phyloP scores from a whole-genome alignment of 1,140 invertebrate species.

The Drosophila hydei region DNA sequence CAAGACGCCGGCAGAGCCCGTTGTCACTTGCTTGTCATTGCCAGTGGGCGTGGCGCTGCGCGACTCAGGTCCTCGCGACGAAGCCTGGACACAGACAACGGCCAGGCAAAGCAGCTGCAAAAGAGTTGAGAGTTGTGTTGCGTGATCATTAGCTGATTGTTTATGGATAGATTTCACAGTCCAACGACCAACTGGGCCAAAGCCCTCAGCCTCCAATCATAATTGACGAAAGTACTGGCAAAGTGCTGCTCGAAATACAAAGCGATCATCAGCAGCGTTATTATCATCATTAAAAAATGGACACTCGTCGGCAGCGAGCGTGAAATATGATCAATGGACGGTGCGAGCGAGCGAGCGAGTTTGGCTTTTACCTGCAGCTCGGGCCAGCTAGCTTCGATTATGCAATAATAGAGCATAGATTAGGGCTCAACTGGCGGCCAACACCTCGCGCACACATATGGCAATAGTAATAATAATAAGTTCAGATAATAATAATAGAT shows the following conservation, averaged over 20 bases:
- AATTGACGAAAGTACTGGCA: constrained; percentile 65
- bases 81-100: constrained; percentile 38
- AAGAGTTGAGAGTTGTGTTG: constrained; percentile 6
- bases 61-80: constrained; percentile 46
- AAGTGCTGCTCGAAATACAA: constrained; percentile 50
- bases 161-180: constrained; percentile 77
- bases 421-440: constrained; percentile 39
- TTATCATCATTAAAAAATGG: constrained; percentile 63
- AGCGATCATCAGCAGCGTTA: constrained; percentile 46
- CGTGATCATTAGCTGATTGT: constrained; percentile 66
- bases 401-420: constrained; percentile 65
- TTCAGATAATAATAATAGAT: not conserved
- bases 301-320: constrained; percentile 65
- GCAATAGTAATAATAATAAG: not conserved
- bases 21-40: constrained; percentile 23
- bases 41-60: constrained; percentile 31
- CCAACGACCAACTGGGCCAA: constrained; percentile 64
- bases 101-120: constrained; percentile 57
- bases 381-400: constrained; percentile 43
- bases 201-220: constrained; percentile 66
- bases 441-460: constrained; percentile 31
- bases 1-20: constrained; percentile 37
- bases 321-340: constrained; percentile 73
- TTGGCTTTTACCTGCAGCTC: not conserved
- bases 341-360: not conserved